phyloP scores from a whole-genome alignment of 2,888 invertebrate species.

The Ophioninae sp. region DNA sequence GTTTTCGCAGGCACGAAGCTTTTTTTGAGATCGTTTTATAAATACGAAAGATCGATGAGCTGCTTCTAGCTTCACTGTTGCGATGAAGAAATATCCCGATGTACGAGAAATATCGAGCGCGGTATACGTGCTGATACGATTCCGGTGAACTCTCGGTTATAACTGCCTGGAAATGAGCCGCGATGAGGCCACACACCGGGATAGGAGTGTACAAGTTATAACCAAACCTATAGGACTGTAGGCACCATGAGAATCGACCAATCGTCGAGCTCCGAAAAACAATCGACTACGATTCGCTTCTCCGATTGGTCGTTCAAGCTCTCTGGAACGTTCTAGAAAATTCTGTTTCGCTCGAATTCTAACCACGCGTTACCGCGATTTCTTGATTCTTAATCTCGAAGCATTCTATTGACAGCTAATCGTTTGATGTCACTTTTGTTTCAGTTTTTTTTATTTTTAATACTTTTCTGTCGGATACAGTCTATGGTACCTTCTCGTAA shows the following conservation, averaged over 20 bases:
- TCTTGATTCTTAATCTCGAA: neutral
- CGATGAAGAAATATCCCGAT: slow-evolving; percentile 8
- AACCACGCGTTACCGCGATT: slow-evolving; percentile 12
- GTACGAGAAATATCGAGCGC: neutral
- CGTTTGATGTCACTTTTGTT: neutral
- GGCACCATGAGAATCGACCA: slow-evolving; percentile 65
- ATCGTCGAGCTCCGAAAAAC: slow-evolving; percentile 67
- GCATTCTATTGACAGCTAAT: neutral
- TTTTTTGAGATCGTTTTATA: neutral
- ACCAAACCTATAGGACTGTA: slow-evolving; percentile 6
- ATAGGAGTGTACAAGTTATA: slow-evolving; percentile 1
- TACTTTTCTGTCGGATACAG: no score
- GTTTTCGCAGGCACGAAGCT: neutral
- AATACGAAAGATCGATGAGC: neutral
- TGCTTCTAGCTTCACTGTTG: neutral
- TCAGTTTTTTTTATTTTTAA: neutral
- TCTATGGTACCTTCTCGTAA: neutral
- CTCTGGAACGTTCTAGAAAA: slow-evolving; percentile 76
- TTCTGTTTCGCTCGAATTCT: slow-evolving; percentile 46
- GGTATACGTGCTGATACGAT: neutral
- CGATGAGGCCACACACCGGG: slow-evolving; percentile 14
- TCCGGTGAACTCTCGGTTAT: slow-evolving; percentile 35
- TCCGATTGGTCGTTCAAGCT: slow-evolving; percentile 62
- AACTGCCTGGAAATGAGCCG: slow-evolving; percentile 43
- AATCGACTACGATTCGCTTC: slow-evolving; percentile 4